Base-by-base conservation (phyloP, 2,113 vertebrate genomes). In the Lasiurus borealis region DNA sequence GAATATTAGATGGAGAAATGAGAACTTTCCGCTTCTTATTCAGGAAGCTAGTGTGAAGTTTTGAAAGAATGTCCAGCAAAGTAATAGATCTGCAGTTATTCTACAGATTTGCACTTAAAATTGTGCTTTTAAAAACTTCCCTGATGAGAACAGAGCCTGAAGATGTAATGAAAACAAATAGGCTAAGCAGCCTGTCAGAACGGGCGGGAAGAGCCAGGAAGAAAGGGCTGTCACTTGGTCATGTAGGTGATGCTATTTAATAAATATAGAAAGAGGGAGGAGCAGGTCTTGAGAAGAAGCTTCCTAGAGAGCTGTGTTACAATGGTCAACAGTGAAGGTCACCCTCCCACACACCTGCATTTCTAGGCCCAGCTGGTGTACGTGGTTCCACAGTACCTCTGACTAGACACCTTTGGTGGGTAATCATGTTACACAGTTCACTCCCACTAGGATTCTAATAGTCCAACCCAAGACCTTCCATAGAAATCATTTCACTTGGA, bases 61-160 rank as follows among this genome's bases (percentile, higher is more conserved):
- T 59, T 84, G 31, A 92, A 84, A 75, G 66, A 40, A 84, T 77
- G 36, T 71, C 66, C 73, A 77, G 64, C 34, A 85, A 80, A 85
- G 77, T 77, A 85, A 71, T 36, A 85, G 62, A 13, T 54, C 62
- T 82, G 8, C 64, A 64, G 52, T 77, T 64, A 78, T 23, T 92
- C 69, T 71, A 62, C 64, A 86, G 48, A 85, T 59, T 25, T 82
- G 12, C 76, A 92, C 46, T 88, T 93, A 73, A 52, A 90, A 86
- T 40, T 31, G 13, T n/a, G n/a, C 82, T 54, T 80, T 71, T n/a
- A 21, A 90, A 88, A 83, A 48, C 72, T 34, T 66, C 31, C 13
- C 40, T 90, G 66, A 62, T 64, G 27, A 54, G 14, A 52, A 62
- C 31, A 82, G 81, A 54, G 36, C 81, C 80, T 82, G 19, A 85